These are phyloP conservation scores for Globodera rostochiensis DNA, from an alignment of 1,140 invertebrate genomes.

Conservation along the genomic window DNA sequence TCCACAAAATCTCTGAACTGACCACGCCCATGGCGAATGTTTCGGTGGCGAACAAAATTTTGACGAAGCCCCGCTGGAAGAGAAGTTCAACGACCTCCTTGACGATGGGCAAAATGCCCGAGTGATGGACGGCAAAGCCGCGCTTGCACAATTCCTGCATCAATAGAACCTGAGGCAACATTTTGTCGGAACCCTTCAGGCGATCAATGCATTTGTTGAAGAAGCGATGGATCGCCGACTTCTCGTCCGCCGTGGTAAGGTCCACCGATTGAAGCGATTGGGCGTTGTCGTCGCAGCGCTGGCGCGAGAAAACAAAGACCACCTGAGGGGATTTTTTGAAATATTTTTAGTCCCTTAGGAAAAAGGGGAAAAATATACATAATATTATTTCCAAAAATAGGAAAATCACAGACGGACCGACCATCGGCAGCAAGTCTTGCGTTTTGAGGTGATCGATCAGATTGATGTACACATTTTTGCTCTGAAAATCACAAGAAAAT, in stretches of 20 bases:
- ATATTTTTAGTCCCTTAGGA: background rate
- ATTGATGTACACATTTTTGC: conserved; percentile 82
- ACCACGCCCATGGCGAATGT: conserved; percentile 90
- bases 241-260: conserved; percentile 81
- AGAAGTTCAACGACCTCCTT: conserved; percentile 92
- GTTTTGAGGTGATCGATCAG: conserved; percentile 79
- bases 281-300: conserved; percentile 80
- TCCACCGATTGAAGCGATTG: conserved; percentile 73
- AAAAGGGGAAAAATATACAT: background rate
- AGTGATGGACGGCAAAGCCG: conserved; percentile 94
- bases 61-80: conserved; percentile 84
- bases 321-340: conserved; percentile 56
- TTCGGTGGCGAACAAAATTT: conserved; percentile 94
- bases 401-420: background rate
- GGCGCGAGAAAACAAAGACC: conserved; percentile 88
- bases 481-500: conserved; percentile 37
- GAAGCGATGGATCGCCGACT: conserved; percentile 79
- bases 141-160: conserved; percentile 79
- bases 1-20: background rate
- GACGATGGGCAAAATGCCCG: conserved; percentile 66
- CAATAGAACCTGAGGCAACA: conserved; percentile 80
- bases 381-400: background rate
- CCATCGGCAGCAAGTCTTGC: conserved; percentile 78
- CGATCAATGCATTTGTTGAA: conserved; percentile 80
- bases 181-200: conserved; percentile 82